phyloP scores from a whole-genome alignment of 1,140 invertebrate genomes.

The Spodoptera litura region DNA sequence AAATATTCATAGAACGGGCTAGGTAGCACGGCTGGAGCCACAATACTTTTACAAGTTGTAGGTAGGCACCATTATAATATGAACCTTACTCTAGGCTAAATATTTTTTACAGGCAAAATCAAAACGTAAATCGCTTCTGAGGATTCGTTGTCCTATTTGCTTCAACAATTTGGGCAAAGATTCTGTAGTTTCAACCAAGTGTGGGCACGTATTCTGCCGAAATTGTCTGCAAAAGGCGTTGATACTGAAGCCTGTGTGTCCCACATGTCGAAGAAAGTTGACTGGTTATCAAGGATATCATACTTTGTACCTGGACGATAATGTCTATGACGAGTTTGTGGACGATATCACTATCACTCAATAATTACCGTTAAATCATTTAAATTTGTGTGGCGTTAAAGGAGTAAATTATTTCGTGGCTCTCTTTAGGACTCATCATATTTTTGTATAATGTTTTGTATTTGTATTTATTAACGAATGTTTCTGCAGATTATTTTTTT shows the following conservation, averaged over 20 bases:
- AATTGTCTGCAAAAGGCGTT: conserved; percentile 55
- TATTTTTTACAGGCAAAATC: conserved; percentile 52
- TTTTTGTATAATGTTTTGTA: conserved; percentile 20
- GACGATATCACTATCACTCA: neutral
- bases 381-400: neutral
- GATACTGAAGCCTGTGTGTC: conserved; percentile 50
- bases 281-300: conserved; percentile 51
- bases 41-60: no score
- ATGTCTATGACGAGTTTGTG: conserved; percentile 17
- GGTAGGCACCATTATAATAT: no score
- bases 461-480: conserved; percentile 16
- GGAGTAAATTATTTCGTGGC: neutral
- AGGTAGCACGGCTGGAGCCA: no score
- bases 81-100: neutral
- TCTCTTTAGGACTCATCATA: conserved; percentile 20
- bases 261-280: conserved; percentile 56
- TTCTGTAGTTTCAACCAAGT: conserved; percentile 55
- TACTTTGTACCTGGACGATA: conserved; percentile 51
- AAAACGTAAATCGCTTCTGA: conserved; percentile 47
- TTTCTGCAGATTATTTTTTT: neutral
- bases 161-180: conserved; percentile 52
- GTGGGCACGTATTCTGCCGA: conserved; percentile 63
- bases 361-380: neutral
- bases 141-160: conserved; percentile 63
- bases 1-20: no score